These are phyloP conservation scores for Bufotes viridis DNA, from an alignment of 2,797 vertebrate species.

Conservation along the genomic window DNA sequence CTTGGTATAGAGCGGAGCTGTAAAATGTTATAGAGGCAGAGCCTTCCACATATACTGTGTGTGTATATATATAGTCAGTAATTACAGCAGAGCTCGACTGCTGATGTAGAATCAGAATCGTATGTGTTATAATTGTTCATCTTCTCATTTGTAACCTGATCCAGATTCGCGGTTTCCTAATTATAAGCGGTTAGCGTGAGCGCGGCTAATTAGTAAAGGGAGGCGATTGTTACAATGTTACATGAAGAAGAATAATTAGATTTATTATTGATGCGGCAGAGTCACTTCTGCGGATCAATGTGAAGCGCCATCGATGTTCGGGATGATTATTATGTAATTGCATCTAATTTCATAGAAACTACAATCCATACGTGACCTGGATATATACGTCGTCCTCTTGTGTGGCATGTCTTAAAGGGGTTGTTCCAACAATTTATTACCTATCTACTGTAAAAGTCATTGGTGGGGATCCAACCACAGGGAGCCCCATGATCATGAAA, in stretches of 20 bases:
- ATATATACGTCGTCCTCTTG: neutral
- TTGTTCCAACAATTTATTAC: too few species aligned
- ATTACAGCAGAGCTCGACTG: neutral
- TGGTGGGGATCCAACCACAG: too few species aligned
- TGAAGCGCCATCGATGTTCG: neutral
- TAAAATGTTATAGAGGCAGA: too few species aligned
- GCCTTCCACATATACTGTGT: too few species aligned
- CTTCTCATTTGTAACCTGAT: neutral
- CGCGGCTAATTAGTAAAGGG: neutral
- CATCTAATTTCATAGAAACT: too few species aligned
- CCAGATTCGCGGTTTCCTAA: neutral
- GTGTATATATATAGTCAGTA: neutral
- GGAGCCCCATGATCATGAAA: too few species aligned
- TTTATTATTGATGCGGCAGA: neutral
- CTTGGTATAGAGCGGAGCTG: too few species aligned
- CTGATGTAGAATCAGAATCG: neutral
- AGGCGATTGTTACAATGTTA: neutral
- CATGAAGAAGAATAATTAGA: neutral
- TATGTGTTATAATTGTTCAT: neutral
- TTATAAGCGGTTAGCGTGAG: neutral
- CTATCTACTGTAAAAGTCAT: too few species aligned
- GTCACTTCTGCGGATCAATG: neutral
- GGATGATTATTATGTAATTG: neutral
- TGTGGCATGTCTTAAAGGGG: too few species aligned
- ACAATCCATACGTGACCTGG: neutral